These are phyloP conservation scores for Trogon melanurus DNA, from an alignment of 2,113 vertebrate genomes.

Conservation along the genomic window DNA sequence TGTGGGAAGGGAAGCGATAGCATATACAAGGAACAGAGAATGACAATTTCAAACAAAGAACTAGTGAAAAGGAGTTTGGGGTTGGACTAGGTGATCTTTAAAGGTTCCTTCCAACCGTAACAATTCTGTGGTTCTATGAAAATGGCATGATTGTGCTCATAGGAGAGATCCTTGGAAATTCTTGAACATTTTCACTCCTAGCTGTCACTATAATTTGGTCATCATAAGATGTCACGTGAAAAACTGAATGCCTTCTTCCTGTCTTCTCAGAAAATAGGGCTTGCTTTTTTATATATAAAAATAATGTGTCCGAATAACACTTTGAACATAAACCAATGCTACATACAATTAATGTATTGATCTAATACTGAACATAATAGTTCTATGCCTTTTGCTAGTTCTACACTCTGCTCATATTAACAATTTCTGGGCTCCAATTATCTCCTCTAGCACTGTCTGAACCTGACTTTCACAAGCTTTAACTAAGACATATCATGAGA, in stretches of 20 bases:
- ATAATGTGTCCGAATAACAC: neutral
- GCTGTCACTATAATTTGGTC: accelerated
- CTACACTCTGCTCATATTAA: neutral
- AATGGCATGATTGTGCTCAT: neutral
- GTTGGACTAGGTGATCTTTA: neutral
- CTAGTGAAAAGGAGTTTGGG: neutral
- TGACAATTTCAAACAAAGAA: neutral
- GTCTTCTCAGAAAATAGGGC: neutral
- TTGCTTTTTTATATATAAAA: neutral
- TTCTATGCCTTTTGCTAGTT: neutral
- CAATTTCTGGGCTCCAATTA: neutral
- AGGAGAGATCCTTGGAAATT: neutral
- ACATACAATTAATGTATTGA: neutral
- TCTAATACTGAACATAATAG: neutral
- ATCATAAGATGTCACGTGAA: neutral
- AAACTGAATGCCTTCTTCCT: neutral
- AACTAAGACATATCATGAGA: neutral
- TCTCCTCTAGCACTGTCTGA: neutral
- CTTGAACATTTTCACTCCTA: neutral
- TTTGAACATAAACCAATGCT: neutral
- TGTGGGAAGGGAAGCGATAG: neutral
- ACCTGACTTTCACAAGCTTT: neutral
- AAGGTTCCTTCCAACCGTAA: neutral
- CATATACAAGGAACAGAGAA: neutral
- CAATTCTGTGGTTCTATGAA: neutral